Percentiles rank a stretch among this genome's conserved stretches.
phyloP scores from a whole-genome alignment of 2,113 vertebrate species.

The Egretta garzetta region DNA sequence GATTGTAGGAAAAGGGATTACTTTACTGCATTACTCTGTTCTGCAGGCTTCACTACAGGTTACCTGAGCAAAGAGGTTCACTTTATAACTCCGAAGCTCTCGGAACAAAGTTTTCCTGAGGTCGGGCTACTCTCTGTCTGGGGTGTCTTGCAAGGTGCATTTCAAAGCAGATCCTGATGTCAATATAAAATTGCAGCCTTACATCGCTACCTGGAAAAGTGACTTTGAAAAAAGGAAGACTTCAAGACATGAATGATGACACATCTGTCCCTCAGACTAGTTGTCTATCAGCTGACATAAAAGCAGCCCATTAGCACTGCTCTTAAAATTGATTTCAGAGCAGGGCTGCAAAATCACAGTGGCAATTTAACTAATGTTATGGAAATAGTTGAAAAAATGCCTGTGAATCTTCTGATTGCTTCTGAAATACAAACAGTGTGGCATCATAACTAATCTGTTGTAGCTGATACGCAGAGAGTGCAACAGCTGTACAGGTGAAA shows the following conservation, averaged over 20 bases:
- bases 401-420: background rate
- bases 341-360: background rate
- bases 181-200: background rate
- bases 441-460: background rate
- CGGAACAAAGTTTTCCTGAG: background rate
- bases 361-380: background rate
- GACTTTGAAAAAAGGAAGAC: background rate
- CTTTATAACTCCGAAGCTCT: background rate
- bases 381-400: background rate
- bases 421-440: background rate
- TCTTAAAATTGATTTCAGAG: slow-evolving; percentile 10
- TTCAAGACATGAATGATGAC: background rate
- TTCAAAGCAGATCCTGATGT: background rate
- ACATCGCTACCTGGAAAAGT: background rate
- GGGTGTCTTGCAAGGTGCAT: background rate
- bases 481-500: background rate
- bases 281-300: background rate
- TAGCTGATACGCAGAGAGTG: background rate
- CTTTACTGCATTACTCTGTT: background rate
- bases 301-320: background rate
- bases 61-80: background rate
- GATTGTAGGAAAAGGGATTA: background rate
- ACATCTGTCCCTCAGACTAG: background rate
- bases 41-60: background rate
- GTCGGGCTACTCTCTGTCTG: background rate